phyloP scores from a whole-genome alignment of 2,888 invertebrate genomes.

The Eristalis arbustorum region DNA sequence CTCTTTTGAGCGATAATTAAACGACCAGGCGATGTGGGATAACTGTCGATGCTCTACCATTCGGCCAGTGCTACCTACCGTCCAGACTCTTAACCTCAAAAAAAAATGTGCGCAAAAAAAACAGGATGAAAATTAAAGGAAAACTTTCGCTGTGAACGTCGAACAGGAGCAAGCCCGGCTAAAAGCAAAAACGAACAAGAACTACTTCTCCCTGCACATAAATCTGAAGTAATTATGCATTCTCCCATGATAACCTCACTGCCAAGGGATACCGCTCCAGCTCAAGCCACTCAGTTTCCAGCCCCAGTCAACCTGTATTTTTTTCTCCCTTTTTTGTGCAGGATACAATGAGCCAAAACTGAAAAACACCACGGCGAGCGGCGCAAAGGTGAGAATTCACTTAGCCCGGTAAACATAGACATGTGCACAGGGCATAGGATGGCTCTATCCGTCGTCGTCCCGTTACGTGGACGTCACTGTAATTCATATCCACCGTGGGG shows the following conservation, averaged over 20 bases:
- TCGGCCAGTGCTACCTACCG: neutral
- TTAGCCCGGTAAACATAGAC: constrained; percentile 47
- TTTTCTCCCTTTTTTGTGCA: neutral
- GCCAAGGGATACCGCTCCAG: constrained; percentile 14
- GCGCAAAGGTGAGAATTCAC: constrained; percentile 52
- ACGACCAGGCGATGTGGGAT: neutral
- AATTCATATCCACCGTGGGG: constrained; percentile 20
- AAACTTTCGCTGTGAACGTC: constrained; percentile 15
- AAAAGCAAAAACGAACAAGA: constrained; percentile 1
- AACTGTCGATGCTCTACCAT: neutral
- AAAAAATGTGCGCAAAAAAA: neutral
- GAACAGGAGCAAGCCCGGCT: neutral
- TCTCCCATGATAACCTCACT: constrained; percentile 34
- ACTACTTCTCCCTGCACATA: constrained; percentile 20
- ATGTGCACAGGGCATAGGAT: neutral
- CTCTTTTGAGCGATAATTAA: constrained; percentile 21
- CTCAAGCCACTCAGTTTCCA: neutral
- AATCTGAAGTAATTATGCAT: constrained; percentile 62
- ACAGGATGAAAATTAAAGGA: constrained; percentile 13
- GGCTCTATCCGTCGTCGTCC: neutral
- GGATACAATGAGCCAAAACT: constrained; percentile 45
- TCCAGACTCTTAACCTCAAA: neutral
- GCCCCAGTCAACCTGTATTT: neutral
- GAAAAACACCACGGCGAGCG: constrained; percentile 48
- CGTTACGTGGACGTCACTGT: constrained; percentile 30